These are phyloP conservation scores for Subacronicta megacephala DNA, from an alignment of 2,888 invertebrate species.

Conservation along the genomic window DNA sequence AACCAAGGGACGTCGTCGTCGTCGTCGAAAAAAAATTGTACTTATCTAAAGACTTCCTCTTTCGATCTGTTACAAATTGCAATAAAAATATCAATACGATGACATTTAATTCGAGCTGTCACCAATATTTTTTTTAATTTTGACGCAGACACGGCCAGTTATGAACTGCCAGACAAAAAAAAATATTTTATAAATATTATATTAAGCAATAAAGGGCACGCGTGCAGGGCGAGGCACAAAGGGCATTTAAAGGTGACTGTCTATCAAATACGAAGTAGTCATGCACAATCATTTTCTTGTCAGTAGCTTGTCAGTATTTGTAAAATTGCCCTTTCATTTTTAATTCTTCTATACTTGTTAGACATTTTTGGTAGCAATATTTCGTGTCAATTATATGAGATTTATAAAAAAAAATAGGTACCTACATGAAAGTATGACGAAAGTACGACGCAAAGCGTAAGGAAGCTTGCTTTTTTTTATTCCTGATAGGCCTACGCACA, in stretches of 20 bases:
- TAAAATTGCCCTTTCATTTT: conserved; percentile 51
- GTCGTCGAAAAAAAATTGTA: neutral
- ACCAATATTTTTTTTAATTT: conserved; percentile 34
- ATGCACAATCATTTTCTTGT: conserved; percentile 71
- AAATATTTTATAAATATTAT: conserved; percentile 71
- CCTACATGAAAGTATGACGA: too few species aligned
- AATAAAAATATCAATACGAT: conserved; percentile 27
- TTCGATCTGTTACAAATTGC: conserved; percentile 5
- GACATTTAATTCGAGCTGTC: conserved; percentile 41
- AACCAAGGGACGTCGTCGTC: too few species aligned
- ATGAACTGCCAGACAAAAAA: conserved; percentile 56
- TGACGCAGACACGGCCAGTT: conserved; percentile 39
- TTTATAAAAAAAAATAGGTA: too few species aligned
- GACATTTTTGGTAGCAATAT: conserved; percentile 15
- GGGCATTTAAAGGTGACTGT: conserved; percentile 74
- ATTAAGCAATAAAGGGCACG: conserved; percentile 69
- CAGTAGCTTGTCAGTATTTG: conserved; percentile 57
- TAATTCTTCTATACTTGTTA: conserved; percentile 30
- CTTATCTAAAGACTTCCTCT: neutral
- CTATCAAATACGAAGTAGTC: conserved; percentile 66
- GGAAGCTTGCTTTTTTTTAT: too few species aligned
- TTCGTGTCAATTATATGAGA: neutral
- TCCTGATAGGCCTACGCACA: too few species aligned
- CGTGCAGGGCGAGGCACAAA: conserved; percentile 64
- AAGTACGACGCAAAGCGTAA: too few species aligned